Conservation (phyloP, 2,113 vertebrate species). For the Solenodon paradoxus region DNA sequence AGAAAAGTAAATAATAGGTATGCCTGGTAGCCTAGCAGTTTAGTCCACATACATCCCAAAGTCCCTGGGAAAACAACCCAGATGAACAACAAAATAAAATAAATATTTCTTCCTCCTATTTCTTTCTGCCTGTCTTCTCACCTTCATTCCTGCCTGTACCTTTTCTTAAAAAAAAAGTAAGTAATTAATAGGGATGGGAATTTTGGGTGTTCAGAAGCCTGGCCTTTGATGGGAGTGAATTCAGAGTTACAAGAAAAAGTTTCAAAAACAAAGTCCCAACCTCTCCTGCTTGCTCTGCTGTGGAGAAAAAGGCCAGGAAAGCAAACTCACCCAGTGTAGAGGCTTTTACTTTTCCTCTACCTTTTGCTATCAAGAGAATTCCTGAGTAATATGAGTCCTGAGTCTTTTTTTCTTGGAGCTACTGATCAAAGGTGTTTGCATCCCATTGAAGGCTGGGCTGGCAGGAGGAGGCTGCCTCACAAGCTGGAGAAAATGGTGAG, state of each 20-base stretch:
- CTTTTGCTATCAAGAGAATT: conserved; percentile 40
- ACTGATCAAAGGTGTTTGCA: conserved; percentile 57
- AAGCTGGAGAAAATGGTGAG: neutral
- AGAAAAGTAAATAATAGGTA: neutral
- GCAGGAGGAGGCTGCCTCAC: neutral
- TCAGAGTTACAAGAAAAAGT: neutral
- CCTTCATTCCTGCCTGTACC: too few relatives aligned
- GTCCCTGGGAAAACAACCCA: too few relatives aligned
- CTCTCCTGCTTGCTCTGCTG: neutral
- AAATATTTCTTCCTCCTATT: too few relatives aligned
- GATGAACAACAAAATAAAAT: too few relatives aligned
- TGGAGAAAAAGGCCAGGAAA: neutral
- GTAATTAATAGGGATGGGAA: neutral
- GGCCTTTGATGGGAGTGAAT: neutral
- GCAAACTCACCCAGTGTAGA: neutral
- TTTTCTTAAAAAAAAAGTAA: too few relatives aligned
- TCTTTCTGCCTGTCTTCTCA: too few relatives aligned
- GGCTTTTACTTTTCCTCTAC: neutral
- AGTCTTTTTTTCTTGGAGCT: neutral
- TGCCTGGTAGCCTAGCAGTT: too few relatives aligned
- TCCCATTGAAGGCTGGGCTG: neutral
- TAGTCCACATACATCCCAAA: too few relatives aligned
- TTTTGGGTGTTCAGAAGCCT: neutral
- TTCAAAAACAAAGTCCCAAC: neutral
- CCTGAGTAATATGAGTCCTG: conserved; percentile 54